Base-by-base conservation (phyloP, 1,140 invertebrate genomes). In the Bombus waltoni region DNA sequence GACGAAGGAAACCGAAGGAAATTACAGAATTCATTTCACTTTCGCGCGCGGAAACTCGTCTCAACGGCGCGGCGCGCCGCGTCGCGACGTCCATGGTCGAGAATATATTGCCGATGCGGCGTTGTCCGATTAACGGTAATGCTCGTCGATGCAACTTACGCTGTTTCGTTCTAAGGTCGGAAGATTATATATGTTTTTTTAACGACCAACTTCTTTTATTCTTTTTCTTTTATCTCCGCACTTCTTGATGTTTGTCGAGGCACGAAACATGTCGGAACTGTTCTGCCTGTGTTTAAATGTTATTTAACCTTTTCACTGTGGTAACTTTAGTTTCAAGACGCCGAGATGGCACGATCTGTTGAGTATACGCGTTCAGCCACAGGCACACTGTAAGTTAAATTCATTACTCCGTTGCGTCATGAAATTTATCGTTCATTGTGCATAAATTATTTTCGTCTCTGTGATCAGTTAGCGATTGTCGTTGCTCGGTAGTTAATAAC, bases 21-120 rank as follows among this genome's bases (percentile, higher is more conserved):
- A 89, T 88, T 88, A 73, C 82, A 76, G 47, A 79, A 81, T 70
- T 70, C 74, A 74, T 83, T 83, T 83, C 82, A 70, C 82, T 83
- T 83, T 83, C 82, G 73, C 65, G 40, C 18, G 62, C 74, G 82
- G 74, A 77, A 83, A 38, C 65, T 44, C 13, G 77, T 59, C 42
- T 35, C 35, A 44, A 18, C 22, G 74, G 10, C 13, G n/a, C 22
- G 28, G 8, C 32, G 66, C 40, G 32, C 53, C 75, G 66, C 40
- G 32, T 66, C 75, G 66, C 38, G 65, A 59, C 66, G 53, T 42
- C 66, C 47, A 25, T 22, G 35, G 68, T 15, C 70, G 15, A 57
- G 75, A 77, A 59, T 77, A 72, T 53, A 47, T n/a, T 38, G 9
- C 22, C 66, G 53, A 81, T 22, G 53, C 38, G 59, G 42, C 38